These are phyloP conservation scores for Hippopotamyrus pictus DNA, from an alignment of 2,797 vertebrate genomes.

Conservation along the genomic window DNA sequence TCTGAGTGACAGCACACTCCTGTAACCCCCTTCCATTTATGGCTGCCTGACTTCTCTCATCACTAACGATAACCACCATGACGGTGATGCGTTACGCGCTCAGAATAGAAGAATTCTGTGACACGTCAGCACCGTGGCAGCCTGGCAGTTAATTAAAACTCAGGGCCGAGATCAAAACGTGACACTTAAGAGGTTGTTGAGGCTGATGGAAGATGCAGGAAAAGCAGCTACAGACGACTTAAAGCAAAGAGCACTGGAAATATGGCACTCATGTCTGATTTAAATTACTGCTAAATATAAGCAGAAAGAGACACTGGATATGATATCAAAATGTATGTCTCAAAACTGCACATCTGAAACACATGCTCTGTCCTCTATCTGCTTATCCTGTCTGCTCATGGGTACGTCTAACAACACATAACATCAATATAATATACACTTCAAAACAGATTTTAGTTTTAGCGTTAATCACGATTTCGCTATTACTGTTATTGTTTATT, in stretches of 20 bases:
- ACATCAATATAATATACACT: neutral
- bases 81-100: neutral
- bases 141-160: neutral
- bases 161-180: neutral
- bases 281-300: neutral
- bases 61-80: neutral
- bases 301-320: neutral
- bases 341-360: neutral
- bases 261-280: neutral
- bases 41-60: neutral
- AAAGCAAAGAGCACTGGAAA: neutral
- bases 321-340: neutral
- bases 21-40: neutral
- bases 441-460: neutral
- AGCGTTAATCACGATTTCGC: neutral
- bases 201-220: neutral
- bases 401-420: neutral
- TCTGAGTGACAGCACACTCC: neutral
- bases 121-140: neutral
- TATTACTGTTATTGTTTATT: neutral
- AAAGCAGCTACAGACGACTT: neutral
- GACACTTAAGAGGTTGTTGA: neutral
- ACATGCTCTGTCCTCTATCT: neutral
- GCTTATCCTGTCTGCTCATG: neutral
- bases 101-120: neutral